Evolutionary conservation across 2,888 invertebrate species (phyloP).

Genomic region (Ophion ellenae): DNA sequence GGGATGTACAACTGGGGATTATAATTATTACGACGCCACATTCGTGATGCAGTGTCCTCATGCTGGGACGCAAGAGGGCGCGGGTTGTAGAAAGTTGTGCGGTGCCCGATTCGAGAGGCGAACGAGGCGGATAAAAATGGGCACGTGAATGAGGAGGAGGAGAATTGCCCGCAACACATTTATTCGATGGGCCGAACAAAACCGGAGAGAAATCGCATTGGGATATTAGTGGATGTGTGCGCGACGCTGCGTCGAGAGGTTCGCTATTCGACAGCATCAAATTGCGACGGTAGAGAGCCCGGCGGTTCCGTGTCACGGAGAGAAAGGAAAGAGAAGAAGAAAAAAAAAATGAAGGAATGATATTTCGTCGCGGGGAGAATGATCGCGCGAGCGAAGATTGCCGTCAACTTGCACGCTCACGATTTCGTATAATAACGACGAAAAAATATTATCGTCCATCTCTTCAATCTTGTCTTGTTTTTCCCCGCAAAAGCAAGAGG

Average conservation of each 20-base stretch:
- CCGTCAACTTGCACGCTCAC: slow-evolving; percentile 41
- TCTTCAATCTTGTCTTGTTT: slow-evolving; percentile 29
- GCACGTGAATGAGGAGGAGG: slow-evolving; percentile 2
- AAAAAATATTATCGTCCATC: slow-evolving; percentile 38
- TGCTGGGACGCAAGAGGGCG: slow-evolving; percentile 17
- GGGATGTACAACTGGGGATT: slow-evolving; percentile 28
- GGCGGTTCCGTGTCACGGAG: slow-evolving; percentile 37
- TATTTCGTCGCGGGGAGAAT: slow-evolving; percentile 42
- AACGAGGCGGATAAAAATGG: slow-evolving; percentile 32
- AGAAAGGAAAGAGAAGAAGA: slow-evolving; percentile 46
- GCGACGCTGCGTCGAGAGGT: slow-evolving; percentile 41
- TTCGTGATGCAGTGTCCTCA: slow-evolving; percentile 59
- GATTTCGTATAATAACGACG: slow-evolving; percentile 49
- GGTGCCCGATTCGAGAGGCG: slow-evolving; percentile 3
- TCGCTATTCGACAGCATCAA: slow-evolving; percentile 55
- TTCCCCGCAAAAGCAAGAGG: slow-evolving; percentile 8
- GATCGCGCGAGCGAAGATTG: slow-evolving; percentile 17
- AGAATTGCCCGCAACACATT: slow-evolving; percentile 37
- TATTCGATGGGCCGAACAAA: slow-evolving; percentile 52
- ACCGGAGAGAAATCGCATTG: slow-evolving; percentile 66
- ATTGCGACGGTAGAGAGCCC: slow-evolving; percentile 40
- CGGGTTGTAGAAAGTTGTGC: slow-evolving; percentile 64
- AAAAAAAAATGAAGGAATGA: slow-evolving; percentile 11
- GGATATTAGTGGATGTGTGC: slow-evolving; percentile 65
- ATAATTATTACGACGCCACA: slow-evolving; percentile 61